phyloP scores from a whole-genome alignment of 2,797 vertebrate genomes.

The Gephyroberyx darwinii region DNA sequence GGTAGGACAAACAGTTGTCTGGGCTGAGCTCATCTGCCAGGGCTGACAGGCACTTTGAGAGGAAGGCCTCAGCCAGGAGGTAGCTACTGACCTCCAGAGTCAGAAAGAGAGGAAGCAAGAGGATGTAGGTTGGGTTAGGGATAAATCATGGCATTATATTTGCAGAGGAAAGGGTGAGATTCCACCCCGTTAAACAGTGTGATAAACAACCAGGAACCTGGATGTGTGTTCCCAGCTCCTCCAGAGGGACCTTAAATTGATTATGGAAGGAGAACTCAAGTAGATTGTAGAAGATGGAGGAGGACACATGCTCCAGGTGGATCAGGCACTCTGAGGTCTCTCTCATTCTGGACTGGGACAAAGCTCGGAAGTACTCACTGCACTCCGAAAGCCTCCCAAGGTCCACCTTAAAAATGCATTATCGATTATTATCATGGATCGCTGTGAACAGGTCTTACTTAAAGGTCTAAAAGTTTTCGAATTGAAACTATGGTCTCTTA shows the following conservation, averaged over 20 bases:
- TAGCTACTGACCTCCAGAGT: constrained; percentile 76
- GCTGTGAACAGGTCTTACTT: neutral
- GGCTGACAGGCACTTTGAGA: constrained; percentile 71
- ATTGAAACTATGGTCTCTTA: neutral
- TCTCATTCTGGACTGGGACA: constrained; percentile 82
- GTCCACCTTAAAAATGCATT: constrained; percentile 73
- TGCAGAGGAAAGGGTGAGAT: neutral
- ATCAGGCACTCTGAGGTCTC: constrained; percentile 77
- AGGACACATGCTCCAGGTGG: constrained; percentile 77
- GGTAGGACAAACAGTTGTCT: constrained; percentile 74
- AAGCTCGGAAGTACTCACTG: constrained; percentile 82
- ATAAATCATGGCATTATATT: neutral
- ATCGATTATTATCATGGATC: neutral
- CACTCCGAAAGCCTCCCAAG: constrained; percentile 73
- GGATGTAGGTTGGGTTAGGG: neutral
- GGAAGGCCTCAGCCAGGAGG: constrained; percentile 77
- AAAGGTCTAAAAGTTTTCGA: neutral
- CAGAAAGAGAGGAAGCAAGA: neutral
- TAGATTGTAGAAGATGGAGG: constrained; percentile 74
- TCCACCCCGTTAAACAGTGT: neutral
- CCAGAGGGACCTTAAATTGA: constrained; percentile 64
- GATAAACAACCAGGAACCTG: constrained; percentile 45
- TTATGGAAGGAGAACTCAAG: constrained; percentile 81
- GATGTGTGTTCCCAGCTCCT: constrained; percentile 74
- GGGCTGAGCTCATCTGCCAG: constrained; percentile 71